Evolutionary conservation across 2,797 vertebrate genomes (phyloP).

Genomic region (Siniperca scherzeri): DNA sequence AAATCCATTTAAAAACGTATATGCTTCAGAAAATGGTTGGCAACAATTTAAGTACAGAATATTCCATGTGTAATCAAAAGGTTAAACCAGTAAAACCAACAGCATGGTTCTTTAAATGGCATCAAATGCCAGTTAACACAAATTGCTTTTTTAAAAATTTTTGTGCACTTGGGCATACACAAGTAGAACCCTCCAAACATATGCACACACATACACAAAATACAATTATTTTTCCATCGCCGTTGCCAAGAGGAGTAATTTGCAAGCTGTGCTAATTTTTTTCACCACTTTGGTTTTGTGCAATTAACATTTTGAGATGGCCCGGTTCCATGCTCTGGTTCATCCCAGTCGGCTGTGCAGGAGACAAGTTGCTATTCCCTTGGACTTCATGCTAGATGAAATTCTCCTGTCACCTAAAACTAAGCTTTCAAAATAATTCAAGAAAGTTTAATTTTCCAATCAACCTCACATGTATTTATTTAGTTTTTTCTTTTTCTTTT

Average conservation of each 20-base stretch:
- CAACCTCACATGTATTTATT: neutral
- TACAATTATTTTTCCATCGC: conserved; percentile 54
- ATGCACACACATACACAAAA: conserved; percentile 51
- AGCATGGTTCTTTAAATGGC: conserved; percentile 20
- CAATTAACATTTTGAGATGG: conserved; percentile 68
- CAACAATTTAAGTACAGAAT: neutral
- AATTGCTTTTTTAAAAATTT: conserved; percentile 28
- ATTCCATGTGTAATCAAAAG: conserved; percentile 35
- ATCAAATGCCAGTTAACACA: conserved; percentile 46
- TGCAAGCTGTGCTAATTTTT: conserved; percentile 57
- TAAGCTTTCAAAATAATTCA: neutral
- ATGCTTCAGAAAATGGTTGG: neutral
- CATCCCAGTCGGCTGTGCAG: conserved; percentile 44
- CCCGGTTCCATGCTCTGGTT: conserved; percentile 54
- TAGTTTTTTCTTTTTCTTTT: neutral
- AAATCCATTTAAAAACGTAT: neutral
- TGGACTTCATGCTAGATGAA: conserved; percentile 22
- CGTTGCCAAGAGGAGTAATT: conserved; percentile 64
- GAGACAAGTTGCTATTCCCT: conserved; percentile 36
- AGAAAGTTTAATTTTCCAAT: conserved; percentile 28
- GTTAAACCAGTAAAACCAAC: conserved; percentile 14
- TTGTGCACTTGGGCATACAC: conserved; percentile 30
- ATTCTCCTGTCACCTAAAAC: conserved; percentile 29
- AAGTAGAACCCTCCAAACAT: conserved; percentile 46
- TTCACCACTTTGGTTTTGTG: conserved; percentile 48